These are phyloP conservation scores for Blera fallax DNA, from an alignment of 2,888 invertebrate species.

Conservation along the genomic window DNA sequence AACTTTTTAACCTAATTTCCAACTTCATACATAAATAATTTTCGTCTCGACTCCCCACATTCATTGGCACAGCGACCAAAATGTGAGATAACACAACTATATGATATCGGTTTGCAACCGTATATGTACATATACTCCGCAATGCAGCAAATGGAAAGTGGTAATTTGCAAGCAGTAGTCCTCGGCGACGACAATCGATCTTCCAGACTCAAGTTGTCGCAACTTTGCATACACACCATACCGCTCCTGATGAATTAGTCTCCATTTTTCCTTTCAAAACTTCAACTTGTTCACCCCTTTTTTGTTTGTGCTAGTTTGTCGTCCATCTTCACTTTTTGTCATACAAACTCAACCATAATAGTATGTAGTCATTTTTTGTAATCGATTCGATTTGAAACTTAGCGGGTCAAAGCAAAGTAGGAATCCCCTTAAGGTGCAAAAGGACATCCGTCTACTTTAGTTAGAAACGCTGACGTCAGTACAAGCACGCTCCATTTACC, in stretches of 20 bases:
- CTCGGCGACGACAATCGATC: conserved; percentile 40
- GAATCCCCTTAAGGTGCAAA: conserved; percentile 33
- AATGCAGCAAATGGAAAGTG: conserved; percentile 44
- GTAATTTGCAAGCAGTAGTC: conserved; percentile 20
- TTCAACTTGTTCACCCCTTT: background rate
- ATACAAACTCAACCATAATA: conserved; percentile 7
- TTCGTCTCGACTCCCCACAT: background rate
- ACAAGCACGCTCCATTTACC: conserved; percentile 48
- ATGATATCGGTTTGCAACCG: conserved; percentile 41
- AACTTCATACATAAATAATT: too few relatives aligned
- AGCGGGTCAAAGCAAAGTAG: conserved; percentile 41
- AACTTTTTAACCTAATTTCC: too few relatives aligned
- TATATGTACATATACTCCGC: background rate
- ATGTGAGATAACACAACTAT: conserved; percentile 7
- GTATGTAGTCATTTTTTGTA: conserved; percentile 16
- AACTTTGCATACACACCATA: conserved; percentile 15
- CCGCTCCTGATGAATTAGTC: background rate
- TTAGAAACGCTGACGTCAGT: conserved; percentile 47
- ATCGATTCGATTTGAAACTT: conserved; percentile 42
- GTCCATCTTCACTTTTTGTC: conserved; percentile 21
- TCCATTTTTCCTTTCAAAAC: background rate
- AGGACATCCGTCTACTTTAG: conserved; percentile 43
- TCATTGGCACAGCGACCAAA: conserved; percentile 41
- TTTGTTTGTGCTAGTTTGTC: background rate
- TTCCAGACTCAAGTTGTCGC: conserved; percentile 31